Conservation (phyloP, 2,113 vertebrate species). For the Bufo gargarizans region DNA sequence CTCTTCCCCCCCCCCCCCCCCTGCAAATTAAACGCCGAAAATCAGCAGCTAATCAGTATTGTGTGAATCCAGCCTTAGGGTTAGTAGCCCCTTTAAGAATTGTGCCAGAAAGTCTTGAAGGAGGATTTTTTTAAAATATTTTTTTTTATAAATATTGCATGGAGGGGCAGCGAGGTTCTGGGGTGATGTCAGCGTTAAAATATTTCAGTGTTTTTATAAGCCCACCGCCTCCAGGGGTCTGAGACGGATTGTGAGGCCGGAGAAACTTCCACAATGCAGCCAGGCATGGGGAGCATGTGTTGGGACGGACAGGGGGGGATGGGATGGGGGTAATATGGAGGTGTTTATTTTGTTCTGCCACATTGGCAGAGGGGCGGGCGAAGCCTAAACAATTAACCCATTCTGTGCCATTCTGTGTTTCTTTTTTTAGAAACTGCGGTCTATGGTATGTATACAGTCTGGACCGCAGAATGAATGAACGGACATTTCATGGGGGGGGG, state of each 20-base stretch:
- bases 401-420: background rate
- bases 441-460: background rate
- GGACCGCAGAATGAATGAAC: slow-evolving; percentile 20
- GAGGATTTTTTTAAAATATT: background rate
- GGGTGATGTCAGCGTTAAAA: slow-evolving; percentile 29
- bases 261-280: slow-evolving; percentile 27
- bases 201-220: slow-evolving; percentile 24
- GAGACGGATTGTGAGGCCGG: background rate
- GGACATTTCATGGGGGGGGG: background rate
- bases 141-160: background rate
- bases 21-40: too few relatives aligned
- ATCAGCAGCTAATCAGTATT: too few relatives aligned
- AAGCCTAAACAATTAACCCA: slow-evolving; percentile 35
- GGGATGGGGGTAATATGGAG: background rate
- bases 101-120: background rate
- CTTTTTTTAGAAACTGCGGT: slow-evolving; percentile 11
- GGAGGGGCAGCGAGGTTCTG: background rate
- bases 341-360: slow-evolving; percentile 38
- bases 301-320: background rate
- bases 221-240: slow-evolving; percentile 21
- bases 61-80: background rate
- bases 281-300: slow-evolving; percentile 17
- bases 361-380: slow-evolving; percentile 21
- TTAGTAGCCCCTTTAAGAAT: background rate
- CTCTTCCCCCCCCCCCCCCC: too few relatives aligned